A percentile compares a stretch with the other conserved stretches of the same genome.
These are phyloP conservation scores for Heliconius eleuchia DNA, from an alignment of 1,140 invertebrate genomes.

Conservation along the genomic window DNA sequence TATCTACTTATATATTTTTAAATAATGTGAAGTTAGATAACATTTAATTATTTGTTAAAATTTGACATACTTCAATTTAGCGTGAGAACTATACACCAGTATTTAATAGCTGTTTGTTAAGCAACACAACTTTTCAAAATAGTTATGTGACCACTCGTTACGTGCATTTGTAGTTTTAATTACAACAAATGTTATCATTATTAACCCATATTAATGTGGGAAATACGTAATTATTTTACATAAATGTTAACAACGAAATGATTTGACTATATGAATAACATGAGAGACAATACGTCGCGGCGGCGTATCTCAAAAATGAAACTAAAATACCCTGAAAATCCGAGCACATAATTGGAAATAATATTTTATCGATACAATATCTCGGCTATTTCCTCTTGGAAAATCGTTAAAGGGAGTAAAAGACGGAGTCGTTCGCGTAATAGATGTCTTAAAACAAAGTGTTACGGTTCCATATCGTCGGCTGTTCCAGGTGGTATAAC, in stretches of 20 bases:
- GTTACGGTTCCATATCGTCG: slow-evolving; percentile 27
- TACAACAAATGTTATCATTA: slow-evolving; percentile 29
- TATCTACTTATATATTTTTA: neutral
- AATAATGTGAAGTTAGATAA: neutral
- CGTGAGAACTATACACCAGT: neutral
- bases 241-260: slow-evolving; percentile 25
- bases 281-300: neutral
- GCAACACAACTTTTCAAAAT: neutral
- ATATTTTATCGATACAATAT: slow-evolving; percentile 75
- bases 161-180: slow-evolving; percentile 25
- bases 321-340: slow-evolving; percentile 42
- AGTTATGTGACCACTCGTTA: slow-evolving; percentile 17
- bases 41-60: neutral
- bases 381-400: slow-evolving; percentile 57
- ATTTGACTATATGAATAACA: slow-evolving; percentile 8
- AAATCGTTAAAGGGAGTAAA: slow-evolving; percentile 33
- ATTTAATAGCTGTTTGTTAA: neutral
- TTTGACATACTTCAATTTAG: neutral
- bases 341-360: slow-evolving; percentile 73
- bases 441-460: slow-evolving; percentile 18
- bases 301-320: neutral
- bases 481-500: slow-evolving; percentile 12
- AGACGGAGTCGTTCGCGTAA: slow-evolving; percentile 13
- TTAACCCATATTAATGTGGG: slow-evolving; percentile 37
- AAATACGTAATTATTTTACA: slow-evolving; percentile 32